phyloP scores from a whole-genome alignment of 1,140 invertebrate species.

The Heliconius himera region DNA sequence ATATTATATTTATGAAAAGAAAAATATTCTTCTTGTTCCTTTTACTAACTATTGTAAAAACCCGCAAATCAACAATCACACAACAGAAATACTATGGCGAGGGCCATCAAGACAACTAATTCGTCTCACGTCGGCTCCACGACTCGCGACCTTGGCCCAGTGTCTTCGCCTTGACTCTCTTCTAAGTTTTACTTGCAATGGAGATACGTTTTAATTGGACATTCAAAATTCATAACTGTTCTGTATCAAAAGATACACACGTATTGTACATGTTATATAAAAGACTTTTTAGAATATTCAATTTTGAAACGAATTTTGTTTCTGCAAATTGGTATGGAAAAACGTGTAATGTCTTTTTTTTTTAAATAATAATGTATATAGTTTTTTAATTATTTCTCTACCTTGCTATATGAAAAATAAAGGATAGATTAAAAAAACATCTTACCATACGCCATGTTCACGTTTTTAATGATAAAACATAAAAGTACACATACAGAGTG shows the following conservation, averaged over 20 bases:
- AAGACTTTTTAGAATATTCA: background rate
- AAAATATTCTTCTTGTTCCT: background rate
- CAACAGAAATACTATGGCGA: conserved; percentile 17
- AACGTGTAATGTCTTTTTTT: too few species aligned
- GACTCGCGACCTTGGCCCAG: conserved; percentile 33
- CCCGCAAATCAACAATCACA: conserved; percentile 8
- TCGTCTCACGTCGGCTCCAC: conserved; percentile 36
- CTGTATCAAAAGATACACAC: conserved; percentile 1
- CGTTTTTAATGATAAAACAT: too few species aligned
- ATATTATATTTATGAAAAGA: too few species aligned
- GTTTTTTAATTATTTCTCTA: too few species aligned
- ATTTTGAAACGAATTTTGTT: background rate
- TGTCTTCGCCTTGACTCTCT: conserved; percentile 36
- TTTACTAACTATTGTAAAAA: conserved; percentile 9
- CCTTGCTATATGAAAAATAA: too few species aligned
- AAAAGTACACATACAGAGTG: too few species aligned
- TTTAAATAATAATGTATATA: too few species aligned
- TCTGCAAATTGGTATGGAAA: background rate
- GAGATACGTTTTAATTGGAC: conserved; percentile 40
- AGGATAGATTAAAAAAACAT: too few species aligned
- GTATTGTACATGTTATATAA: background rate
- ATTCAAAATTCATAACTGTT: conserved; percentile 17
- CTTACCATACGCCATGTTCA: too few species aligned
- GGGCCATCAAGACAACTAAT: conserved; percentile 36
- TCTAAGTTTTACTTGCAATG: conserved; percentile 33